Base-by-base conservation (phyloP, 2,888 invertebrate species). In the Scaptomyza caliginosa region DNA sequence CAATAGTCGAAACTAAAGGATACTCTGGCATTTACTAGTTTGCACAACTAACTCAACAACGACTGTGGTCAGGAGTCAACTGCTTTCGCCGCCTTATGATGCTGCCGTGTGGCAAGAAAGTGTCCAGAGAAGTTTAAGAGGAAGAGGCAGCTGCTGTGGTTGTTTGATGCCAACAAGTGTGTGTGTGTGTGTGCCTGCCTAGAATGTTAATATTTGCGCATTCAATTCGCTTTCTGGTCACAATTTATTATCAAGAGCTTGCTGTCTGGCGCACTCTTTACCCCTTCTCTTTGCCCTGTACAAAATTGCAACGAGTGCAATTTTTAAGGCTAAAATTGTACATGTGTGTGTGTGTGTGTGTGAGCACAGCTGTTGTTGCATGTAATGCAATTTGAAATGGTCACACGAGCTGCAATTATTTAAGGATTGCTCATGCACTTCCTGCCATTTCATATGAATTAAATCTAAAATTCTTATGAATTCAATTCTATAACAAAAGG, bases 191-290 rank as follows among this genome's bases (percentile, higher is more conserved):
- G 59, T 60, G 68, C 54, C 57, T 66, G 80, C 71, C 74, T 71
- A 83, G 77, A 77, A 80, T 79, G 83, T 83, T 80, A 79, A 79
- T 79, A 83, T 79, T 83, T 79, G 80, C 71, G 67, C 80, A 79
- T 83, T 83, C 79, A 77, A 80, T 79, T 83, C 70, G 65, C 50
- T 60, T 34, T 71, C 63, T 48, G 71, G 57, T 64, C 64, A 71
- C 74, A 75, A 71, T 74, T 74, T 74, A 71, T 74, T 71, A 74
- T 67, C 42, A 43, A 54, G 58, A 58, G 40, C 68, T 56, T 42
- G 39, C 40, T 59, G 40, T 28, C 54, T 43, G 39, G 19, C 32
- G 7, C 52, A 16, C 28, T 16, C 46, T 38, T 10, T 16, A 30
- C 11, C 36, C 21, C 13, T 2, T n/a, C 1, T n/a, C 1, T 7